Base-by-base conservation (phyloP, 1,140 invertebrate genomes). In the Penaeus chinensis region DNA sequence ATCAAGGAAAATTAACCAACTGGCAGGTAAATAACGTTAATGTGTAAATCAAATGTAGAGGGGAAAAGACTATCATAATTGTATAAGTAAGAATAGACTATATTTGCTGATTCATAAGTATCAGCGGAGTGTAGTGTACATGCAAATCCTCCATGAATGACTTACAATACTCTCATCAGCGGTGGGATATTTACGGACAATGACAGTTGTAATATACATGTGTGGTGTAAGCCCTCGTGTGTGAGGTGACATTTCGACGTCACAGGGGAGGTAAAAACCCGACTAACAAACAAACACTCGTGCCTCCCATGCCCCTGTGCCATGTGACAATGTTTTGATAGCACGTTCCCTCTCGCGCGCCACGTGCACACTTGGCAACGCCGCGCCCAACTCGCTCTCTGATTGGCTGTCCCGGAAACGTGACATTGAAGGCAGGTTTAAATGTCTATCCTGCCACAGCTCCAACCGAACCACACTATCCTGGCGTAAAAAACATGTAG, bases 241-340 rank as follows among this genome's bases (percentile, higher is more conserved):
- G 63, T 37, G 37, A 42, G 76, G 76, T 63, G 76, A 85, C 76
- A 65, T 85, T 66, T 54, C 13, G 18, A 42, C 85, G n/a, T 27
- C 16, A 60, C 62, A 42, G 37, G 61, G 42, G 66, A n/a, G 42
- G 78, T 81, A 83, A 82, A 82, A 87, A 82, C 66, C 82, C 74
- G 42, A 80, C 19, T 79, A 86, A 81, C 66, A 80, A 60, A 80
- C 42, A 86, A 32, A 86, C 63, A 65, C 84, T 61, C 60, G 76
- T 13, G 62, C 63, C 84, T 86, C 18, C 78, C 83, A 85, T 65
- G 61, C 83, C 83, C 62, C 60, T 69, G 69, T 86, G 78, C 86
- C 86, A 87, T 87, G 86, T 87, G 86, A 87, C 86, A 87, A 77
- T 87, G 86, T 87, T 87, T 87, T 87, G 86, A 87, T 87, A 83